Base-by-base conservation (phyloP, 2,888 invertebrate genomes). In the Agonopterix arenella region DNA sequence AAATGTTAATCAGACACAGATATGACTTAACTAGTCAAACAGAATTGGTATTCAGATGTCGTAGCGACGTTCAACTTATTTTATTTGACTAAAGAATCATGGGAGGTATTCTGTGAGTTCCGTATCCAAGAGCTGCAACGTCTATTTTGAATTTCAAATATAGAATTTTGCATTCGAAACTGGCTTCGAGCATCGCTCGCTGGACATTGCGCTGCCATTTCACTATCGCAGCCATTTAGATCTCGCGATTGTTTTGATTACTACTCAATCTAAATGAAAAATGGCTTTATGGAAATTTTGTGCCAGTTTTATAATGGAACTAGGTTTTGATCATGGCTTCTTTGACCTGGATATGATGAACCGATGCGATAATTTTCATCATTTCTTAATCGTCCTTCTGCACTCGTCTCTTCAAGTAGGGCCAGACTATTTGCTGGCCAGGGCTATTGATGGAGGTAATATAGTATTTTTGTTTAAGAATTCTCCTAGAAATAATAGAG, bases 111-210 rank as follows among this genome's bases (percentile, higher is more conserved):
- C 73, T 66, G 63, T 70, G 65, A 70, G 70, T 70, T 66, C 69
- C 69, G 64, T 57, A 55, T 60, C 61, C 59, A 47, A 61, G 54
- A 68, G 74, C 66, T 65, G 43, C 11, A 11, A 43, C 13, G 68
- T 70, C 70, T 81, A 77, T 83, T 88, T 88, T 86, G 84, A 84
- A 86, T 71, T 86, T 86, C 85, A 85, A 86, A 88, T 86, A 77
- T 75, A 68, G 70, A 80, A 73, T 81, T 88, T 83, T 84, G 81
- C 82, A 88, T 86, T 84, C 66, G 76, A 69, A 83, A 84, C 84
- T 79, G 74, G 76, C 77, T 72, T 65, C 62, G 63, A 75, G 73
- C 73, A 69, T 66, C 65, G 64, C 67, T 62, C 56, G 60, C 61
- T 66, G 76, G 75, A 76, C 76, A 64, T 62, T 61, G 69, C 56